A percentile compares a stretch with the other conserved stretches of the same genome.
Conservation (phyloP, 2,113 vertebrate genomes). For the Gyps fulvus region DNA sequence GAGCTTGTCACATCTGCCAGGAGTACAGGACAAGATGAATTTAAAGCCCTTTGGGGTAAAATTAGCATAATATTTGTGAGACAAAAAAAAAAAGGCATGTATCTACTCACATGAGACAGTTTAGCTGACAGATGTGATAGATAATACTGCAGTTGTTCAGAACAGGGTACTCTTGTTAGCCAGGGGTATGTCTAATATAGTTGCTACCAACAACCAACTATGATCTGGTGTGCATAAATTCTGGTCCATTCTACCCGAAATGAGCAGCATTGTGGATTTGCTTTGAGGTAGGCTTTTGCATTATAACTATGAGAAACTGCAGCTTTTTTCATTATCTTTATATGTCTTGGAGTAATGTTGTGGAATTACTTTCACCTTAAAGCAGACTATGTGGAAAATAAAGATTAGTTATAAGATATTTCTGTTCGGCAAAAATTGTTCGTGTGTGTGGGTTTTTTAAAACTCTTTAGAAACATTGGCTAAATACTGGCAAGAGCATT, state of each 20-base stretch:
- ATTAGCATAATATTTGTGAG: not conserved
- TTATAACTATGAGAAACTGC: not conserved
- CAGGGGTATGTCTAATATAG: too few relatives aligned
- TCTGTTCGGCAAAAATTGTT: not conserved
- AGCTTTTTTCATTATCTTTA: not conserved
- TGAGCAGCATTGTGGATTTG: not conserved
- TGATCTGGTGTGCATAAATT: not conserved
- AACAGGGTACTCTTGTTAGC: not conserved
- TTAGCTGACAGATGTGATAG: not conserved
- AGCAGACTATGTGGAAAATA: not conserved
- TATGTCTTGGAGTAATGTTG: not conserved
- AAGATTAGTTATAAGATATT: not conserved
- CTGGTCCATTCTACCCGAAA: not conserved
- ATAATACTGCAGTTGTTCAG: not conserved
- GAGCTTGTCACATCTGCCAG: not conserved
- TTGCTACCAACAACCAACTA: rapidly evolving
- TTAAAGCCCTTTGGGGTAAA: not conserved
- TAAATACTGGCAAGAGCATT: not conserved
- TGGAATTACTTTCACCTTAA: not conserved
- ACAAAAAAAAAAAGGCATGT: too few relatives aligned
- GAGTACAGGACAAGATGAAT: not conserved
- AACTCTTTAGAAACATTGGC: not conserved
- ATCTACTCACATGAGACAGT: not conserved
- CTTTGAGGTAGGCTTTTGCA: not conserved
- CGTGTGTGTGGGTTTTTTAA: rapidly evolving